Evolutionary conservation across 2,113 vertebrate genomes (phyloP).

Genomic region (Glaucidium brasilianum): DNA sequence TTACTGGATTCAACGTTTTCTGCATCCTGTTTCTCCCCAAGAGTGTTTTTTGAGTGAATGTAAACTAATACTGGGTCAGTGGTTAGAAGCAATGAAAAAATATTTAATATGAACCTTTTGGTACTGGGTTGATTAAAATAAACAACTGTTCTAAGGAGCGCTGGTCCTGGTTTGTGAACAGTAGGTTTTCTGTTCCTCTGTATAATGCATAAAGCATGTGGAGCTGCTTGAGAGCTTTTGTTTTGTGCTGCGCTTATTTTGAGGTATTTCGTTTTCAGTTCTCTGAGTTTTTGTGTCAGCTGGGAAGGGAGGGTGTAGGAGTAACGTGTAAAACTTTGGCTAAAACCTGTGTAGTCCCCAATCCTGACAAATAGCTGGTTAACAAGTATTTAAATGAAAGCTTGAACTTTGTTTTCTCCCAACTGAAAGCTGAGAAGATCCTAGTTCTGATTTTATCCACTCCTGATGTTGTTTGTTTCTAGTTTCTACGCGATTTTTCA

Average conservation of each 20-base stretch:
- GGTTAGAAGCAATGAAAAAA: neutral
- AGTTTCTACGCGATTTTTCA: neutral
- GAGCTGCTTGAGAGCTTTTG: neutral
- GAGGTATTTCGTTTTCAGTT: neutral
- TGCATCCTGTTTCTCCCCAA: neutral
- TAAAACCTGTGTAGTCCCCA: neutral
- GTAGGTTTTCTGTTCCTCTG: constrained; percentile 12
- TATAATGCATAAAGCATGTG: neutral
- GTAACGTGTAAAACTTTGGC: neutral
- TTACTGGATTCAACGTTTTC: neutral
- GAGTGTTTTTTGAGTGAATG: neutral
- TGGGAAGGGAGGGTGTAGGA: neutral
- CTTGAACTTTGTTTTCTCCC: neutral
- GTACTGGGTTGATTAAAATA: constrained; percentile 7
- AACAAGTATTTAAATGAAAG: neutral
- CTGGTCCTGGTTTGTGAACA: neutral
- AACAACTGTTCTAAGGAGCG: neutral
- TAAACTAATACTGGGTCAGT: neutral
- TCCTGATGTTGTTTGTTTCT: neutral
- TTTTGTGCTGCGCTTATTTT: neutral
- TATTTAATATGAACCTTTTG: neutral
- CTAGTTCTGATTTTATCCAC: neutral
- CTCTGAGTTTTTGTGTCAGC: neutral
- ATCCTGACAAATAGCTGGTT: neutral
- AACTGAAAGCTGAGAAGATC: neutral